Evolutionary conservation across 2,797 vertebrate genomes (phyloP).

Genomic region (Chloroceryle amazona): DNA sequence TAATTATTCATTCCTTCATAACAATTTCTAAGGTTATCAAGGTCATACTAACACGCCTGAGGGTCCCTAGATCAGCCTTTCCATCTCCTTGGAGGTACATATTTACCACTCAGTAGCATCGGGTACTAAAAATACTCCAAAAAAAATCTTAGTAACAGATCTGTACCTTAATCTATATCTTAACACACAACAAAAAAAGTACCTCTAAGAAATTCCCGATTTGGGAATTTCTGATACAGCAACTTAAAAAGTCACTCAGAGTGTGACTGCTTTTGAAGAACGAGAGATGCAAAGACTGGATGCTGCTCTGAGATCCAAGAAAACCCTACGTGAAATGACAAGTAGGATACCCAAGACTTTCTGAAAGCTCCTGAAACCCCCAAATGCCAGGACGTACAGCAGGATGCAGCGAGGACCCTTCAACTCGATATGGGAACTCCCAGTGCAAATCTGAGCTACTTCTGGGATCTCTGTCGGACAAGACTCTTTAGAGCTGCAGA

Average conservation of each 20-base stretch:
- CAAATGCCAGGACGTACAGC: background rate
- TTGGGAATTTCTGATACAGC: background rate
- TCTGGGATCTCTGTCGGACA: background rate
- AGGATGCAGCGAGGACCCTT: background rate
- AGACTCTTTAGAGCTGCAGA: background rate
- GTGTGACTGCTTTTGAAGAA: background rate
- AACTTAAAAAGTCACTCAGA: background rate
- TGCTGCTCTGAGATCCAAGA: background rate
- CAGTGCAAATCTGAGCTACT: background rate
- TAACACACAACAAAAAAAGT: background rate
- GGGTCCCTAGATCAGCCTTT: background rate
- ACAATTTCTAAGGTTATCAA: background rate
- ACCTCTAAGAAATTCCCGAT: background rate
- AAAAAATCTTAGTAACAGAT: background rate
- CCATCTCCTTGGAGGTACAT: background rate
- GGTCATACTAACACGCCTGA: conserved; percentile 9
- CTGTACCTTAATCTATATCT: background rate
- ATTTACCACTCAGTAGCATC: background rate
- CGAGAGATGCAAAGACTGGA: background rate
- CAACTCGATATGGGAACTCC: background rate
- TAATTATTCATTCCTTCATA: conserved; percentile 25
- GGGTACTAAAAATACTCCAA: background rate
- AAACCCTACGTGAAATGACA: background rate
- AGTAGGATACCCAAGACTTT: background rate
- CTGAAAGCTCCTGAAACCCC: background rate